Percentiles rank a stretch among this genome's conserved stretches.
Evolutionary conservation across 2,888 invertebrate species (phyloP).

Genomic region (Synergus japonicus): DNA sequence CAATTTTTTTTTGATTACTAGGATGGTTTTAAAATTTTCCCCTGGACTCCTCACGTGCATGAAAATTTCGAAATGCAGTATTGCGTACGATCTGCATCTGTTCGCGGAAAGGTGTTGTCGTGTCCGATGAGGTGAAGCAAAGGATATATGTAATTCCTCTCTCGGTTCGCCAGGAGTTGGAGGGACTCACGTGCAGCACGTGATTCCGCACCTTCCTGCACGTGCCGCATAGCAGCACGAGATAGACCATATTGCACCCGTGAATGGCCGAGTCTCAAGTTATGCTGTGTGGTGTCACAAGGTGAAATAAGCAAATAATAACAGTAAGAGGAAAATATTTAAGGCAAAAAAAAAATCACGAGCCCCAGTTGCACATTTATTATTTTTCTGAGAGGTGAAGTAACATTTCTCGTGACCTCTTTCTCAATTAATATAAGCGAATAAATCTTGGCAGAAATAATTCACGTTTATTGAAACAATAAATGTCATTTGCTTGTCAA

Average conservation of each 20-base stretch:
- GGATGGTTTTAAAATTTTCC: too few species aligned
- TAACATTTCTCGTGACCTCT: constrained; percentile 6
- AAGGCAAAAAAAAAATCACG: neutral
- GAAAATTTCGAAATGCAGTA: constrained; percentile 46
- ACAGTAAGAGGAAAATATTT: constrained; percentile 19
- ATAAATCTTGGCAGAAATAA: neutral
- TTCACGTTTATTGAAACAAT: neutral
- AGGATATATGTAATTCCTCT: constrained; percentile 55
- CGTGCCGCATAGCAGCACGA: constrained; percentile 34
- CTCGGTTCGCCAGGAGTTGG: constrained; percentile 44
- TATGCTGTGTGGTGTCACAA: constrained; percentile 4
- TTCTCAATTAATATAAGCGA: neutral
- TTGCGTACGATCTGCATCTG: constrained; percentile 50
- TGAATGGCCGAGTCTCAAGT: constrained; percentile 32
- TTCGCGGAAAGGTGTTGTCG: constrained; percentile 37
- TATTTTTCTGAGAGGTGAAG: neutral
- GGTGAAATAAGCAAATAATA: constrained; percentile 30
- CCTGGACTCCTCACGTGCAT: constrained; percentile 44
- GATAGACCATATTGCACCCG: constrained; percentile 23
- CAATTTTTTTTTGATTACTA: neutral
- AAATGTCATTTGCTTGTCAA: neutral
- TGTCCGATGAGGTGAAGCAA: constrained; percentile 40
- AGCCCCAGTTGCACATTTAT: neutral
- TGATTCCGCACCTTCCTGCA: constrained; percentile 68
- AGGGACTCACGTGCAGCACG: constrained; percentile 72